Evolutionary conservation across 2,888 invertebrate species (phyloP), one percentile per base, ranked within the genome.

Genomic region (Apomyelois bistriatella): DNA sequence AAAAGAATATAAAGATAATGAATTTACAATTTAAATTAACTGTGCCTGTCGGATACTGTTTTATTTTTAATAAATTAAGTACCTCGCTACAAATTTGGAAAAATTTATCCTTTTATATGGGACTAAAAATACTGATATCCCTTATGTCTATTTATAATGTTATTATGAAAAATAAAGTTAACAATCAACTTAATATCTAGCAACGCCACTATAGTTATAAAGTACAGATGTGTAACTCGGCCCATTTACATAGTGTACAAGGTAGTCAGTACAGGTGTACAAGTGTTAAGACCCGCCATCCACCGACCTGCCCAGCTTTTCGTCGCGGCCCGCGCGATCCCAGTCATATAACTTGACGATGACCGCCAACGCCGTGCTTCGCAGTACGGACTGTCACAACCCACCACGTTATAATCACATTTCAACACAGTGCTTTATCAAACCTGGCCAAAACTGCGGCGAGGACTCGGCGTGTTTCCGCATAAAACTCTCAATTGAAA

Each of bases 281-380:
- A 22, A 22, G 22, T 13, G 15, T 53, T 40, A 53, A 42, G 52
- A 41, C 49, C 58, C 53, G 62, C 61, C 68, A 60, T 64, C 58
- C 70, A 86, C 92, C 87, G 91, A 96, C 96, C 97, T 97, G 93
- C 98, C 98, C 73, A 98, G 94, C 72, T 94, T 94, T 91, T 98
- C 98, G 91, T 98, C 98, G 81, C 94, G 94, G 79, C 95, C 95
- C 68, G 96, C 94, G 76, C 95, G 94, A 92, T 98, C 98, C 94
- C 97, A 96, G 93, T 98, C 98, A 93, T 92, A 96, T 72, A 98
- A 93, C 79, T 90, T 91, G 77, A 96, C 92, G 74, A 70, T 68
- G 62, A 76, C 70, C 61, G 66, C 66, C 74, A 73, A 59, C 60
- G 73, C 76, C 71, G 72, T 75, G 78, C 79, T 70, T 64, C 78